These are phyloP conservation scores for Euzophera pinguis DNA, from an alignment of 2,888 invertebrate species.

Conservation along the genomic window DNA sequence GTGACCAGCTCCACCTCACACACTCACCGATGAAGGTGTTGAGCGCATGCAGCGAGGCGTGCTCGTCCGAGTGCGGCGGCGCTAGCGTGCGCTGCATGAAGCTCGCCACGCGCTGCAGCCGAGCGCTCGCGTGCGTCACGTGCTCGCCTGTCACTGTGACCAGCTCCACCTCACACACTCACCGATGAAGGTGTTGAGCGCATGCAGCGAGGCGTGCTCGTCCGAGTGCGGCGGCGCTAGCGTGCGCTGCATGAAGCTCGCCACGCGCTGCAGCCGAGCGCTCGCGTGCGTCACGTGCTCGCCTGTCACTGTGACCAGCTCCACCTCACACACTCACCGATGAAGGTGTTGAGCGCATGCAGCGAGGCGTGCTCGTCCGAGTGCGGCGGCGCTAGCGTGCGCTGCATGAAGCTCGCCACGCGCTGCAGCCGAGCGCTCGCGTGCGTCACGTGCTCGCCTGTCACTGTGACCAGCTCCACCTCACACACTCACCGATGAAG, in stretches of 20 bases:
- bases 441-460: constrained; percentile 84
- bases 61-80: constrained; percentile 78
- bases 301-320: constrained; percentile 80
- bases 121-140: constrained; percentile 85
- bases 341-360: constrained; percentile 79
- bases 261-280: constrained; percentile 86
- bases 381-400: constrained; percentile 57
- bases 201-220: constrained; percentile 88
- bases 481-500: constrained; percentile 46
- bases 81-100: constrained; percentile 81
- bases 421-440: constrained; percentile 88
- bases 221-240: constrained; percentile 61
- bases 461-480: constrained; percentile 75
- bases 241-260: constrained; percentile 82
- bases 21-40: constrained; percentile 73
- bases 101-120: constrained; percentile 85
- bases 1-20: constrained; percentile 57
- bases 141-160: constrained; percentile 82
- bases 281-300: constrained; percentile 87
- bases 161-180: constrained; percentile 44
- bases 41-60: constrained; percentile 87
- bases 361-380: constrained; percentile 86
- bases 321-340: no score
- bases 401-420: constrained; percentile 84
- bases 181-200: constrained; percentile 81